Evolutionary conservation across 92 coral and sea anemone species (phyloP), one percentile per base, ranked within the genome.

Genomic region (Zoanthus sansibaricus): DNA sequence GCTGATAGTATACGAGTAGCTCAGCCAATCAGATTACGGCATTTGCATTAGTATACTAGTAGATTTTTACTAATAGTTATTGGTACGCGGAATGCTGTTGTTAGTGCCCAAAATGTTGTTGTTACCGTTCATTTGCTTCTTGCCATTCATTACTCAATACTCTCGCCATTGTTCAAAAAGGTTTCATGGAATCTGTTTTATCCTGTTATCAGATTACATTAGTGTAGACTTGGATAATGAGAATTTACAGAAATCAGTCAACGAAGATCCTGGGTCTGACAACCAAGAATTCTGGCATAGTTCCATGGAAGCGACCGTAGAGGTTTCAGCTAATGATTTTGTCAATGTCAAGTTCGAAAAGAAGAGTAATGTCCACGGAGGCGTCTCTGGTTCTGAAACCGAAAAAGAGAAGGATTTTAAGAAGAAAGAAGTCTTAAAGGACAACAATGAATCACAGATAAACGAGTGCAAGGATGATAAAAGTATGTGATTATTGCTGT

Each of bases 171-270:
- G 25, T 17, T 21, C 46, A 7, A 49, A 49, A 49, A 49, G 55
- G 4, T 5, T 49, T 49, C 9, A 11, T 49, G 55, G 42, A 45
- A 44, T 37, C 33, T 10, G 25, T 62, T 78, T 37, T 45, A 37
- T 44, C 16, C 6, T 21, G 42, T 61, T 42, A 6, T 61, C 73
- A 79, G 84, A 79, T 79, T 79, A 79, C 72, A 12, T 79, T 61
- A 79, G 72, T 47, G 72, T 79, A 52, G 84, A 79, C 72, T n/a
- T 79, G 84, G 84, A 79, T 44, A 25, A 54, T 54, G 85, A 32
- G 52, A 54, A 56, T 47, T 31, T 64, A 77, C 73, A 71, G 75
- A 76, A 48, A 62, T 18, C 62, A 9, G n/a, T 21, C 62, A 62
- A 86, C 33, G 3, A 46, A 20, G 72, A 71, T 69, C 15, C 56